Evolutionary conservation across 2,113 vertebrate genomes (phyloP).

Genomic region (Heterotis niloticus): DNA sequence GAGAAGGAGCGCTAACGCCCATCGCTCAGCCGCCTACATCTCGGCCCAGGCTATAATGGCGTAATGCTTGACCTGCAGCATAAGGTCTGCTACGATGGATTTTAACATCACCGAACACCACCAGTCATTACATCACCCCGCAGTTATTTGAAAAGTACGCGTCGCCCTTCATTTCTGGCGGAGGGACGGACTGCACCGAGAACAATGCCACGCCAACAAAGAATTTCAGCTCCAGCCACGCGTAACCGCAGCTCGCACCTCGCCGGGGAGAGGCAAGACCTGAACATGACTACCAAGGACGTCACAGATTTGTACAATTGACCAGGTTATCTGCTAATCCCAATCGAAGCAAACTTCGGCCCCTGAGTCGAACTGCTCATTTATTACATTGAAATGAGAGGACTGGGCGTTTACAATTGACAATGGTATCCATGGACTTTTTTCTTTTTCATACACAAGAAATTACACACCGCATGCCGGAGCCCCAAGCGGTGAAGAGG

Average conservation of each 20-base stretch:
- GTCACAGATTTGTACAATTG: constrained; percentile 12
- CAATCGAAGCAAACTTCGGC: constrained; percentile 49
- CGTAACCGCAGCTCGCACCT: neutral
- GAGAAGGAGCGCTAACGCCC: neutral
- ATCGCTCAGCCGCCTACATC: neutral
- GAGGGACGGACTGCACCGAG: neutral
- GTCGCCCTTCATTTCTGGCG: neutral
- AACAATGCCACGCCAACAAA: neutral
- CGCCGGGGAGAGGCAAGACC: too few species aligned
- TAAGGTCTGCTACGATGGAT: neutral
- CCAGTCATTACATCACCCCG: neutral
- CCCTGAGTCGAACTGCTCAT: constrained; percentile 48
- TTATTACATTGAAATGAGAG: constrained; percentile 64
- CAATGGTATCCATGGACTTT: constrained; percentile 58
- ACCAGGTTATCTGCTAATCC: constrained; percentile 41
- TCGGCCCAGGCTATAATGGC: neutral
- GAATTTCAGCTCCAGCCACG: neutral
- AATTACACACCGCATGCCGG: constrained; percentile 49
- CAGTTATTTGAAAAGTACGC: neutral
- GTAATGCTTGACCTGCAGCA: neutral
- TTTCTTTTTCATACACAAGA: constrained; percentile 59
- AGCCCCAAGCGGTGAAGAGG: neutral
- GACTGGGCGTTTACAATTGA: constrained; percentile 64
- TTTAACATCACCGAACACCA: constrained; percentile 5
- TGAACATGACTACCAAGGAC: neutral